Evolutionary conservation across 2,113 vertebrate genomes (phyloP), one percentile per base, ranked within the genome.

Genomic region (Marcusenius ussheri): DNA sequence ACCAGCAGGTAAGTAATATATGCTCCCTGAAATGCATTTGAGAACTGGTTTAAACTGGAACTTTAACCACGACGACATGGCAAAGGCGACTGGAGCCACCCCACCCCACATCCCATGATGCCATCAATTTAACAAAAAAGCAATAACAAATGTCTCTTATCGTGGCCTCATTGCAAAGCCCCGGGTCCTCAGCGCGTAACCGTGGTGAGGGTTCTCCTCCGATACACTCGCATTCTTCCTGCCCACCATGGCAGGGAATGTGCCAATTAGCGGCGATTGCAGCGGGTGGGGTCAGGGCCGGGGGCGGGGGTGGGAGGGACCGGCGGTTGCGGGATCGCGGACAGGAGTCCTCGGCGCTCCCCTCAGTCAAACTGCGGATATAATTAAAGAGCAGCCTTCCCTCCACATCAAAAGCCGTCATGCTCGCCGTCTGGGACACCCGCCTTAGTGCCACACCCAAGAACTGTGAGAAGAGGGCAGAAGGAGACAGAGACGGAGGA

Each of bases 231-330:
- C 95, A 96, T 96, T 96, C 96, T 94, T 94, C 93, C 95, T 95
- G 95, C 95, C 96, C 96, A 96, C 94, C 95, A 94, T 95, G 95
- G 95, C 95, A 96, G 95, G 93, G 93, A 95, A 96, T 94, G 94
- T 96, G 95, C 96, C 96, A 96, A 96, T 96, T 96, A 96, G 95
- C 94, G 96, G 95, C 94, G 94, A 92, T 94, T 91, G 89, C 74
- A 93, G 92, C 91, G 90, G 91, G 27, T 39, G 31, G 47, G 88
- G 47, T 49, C 19, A 5, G 88, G 42, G 62, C 2, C 13, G 0
- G 46, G 88, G 47, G 91, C 91, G 91, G 91, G 53, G 91, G 92
- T 83, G 92, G 91, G 91, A 91, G 90, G 93, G 83, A 92, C 92
- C 91, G 92, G 92, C 92, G 94, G 94, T 31, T 94, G 94, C 93